These are phyloP conservation scores for Heliconius hewitsoni DNA, from an alignment of 1,140 invertebrate genomes.

Conservation along the genomic window DNA sequence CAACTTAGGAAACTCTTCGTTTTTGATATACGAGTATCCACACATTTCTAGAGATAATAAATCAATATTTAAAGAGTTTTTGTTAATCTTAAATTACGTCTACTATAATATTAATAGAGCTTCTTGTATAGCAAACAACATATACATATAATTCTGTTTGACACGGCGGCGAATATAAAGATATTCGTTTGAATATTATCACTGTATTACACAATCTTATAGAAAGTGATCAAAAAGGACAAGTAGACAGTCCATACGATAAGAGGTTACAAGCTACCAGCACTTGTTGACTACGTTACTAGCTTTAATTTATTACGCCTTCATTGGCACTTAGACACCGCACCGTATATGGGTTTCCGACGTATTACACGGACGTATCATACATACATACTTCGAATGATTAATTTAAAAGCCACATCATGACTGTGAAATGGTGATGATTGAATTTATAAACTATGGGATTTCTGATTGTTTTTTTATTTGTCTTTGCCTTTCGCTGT, in stretches of 20 bases:
- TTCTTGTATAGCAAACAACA: no score
- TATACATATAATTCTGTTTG: background rate
- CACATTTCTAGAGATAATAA: no score
- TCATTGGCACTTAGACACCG: conserved; percentile 24
- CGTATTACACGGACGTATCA: conserved; percentile 21
- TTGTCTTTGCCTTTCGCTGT: no score
- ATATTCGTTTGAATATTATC: conserved; percentile 12
- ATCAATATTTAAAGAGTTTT: background rate
- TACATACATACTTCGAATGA: background rate
- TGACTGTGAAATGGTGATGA: background rate
- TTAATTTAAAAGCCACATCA: conserved; percentile 4
- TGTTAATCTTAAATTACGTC: no score
- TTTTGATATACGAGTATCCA: no score
- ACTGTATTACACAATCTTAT: conserved; percentile 20
- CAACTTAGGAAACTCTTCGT: no score
- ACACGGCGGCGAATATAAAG: conserved; percentile 4
- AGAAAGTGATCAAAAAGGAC: conserved; percentile 26
- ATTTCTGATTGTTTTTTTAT: background rate
- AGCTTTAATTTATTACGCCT: conserved; percentile 25
- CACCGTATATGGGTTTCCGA: conserved; percentile 36
- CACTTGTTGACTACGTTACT: background rate
- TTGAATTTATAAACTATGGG: background rate
- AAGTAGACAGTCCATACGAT: conserved; percentile 13
- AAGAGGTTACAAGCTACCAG: conserved; percentile 10
- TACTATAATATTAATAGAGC: no score